These are phyloP conservation scores for Mylabris sibirica DNA, from an alignment of 2,888 invertebrate genomes.

Conservation along the genomic window DNA sequence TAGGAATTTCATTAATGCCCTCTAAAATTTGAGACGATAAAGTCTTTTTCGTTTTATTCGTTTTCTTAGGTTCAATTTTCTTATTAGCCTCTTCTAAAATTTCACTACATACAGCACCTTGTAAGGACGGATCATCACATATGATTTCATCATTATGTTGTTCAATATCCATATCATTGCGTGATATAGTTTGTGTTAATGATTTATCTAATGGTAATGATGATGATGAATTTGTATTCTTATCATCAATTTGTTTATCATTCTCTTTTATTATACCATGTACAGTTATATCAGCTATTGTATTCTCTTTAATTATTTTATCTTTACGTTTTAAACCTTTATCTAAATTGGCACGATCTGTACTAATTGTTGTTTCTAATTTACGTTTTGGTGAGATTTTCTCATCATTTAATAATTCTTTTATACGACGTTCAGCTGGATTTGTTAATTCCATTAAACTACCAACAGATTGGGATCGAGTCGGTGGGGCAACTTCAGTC, in stretches of 20 bases:
- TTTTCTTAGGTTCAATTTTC: slow-evolving; percentile 56
- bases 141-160: slow-evolving; percentile 40
- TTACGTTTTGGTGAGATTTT: slow-evolving; percentile 75
- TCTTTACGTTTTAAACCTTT: slow-evolving; percentile 68
- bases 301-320: slow-evolving; percentile 64
- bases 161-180: slow-evolving; percentile 53
- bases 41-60: slow-evolving; percentile 55
- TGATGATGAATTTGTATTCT: not conserved
- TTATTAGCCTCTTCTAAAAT: slow-evolving; percentile 59
- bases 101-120: slow-evolving; percentile 61
- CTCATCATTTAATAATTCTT: slow-evolving; percentile 73
- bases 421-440: slow-evolving; percentile 76
- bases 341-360: slow-evolving; percentile 65
- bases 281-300: slow-evolving; percentile 58
- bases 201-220: slow-evolving; percentile 52
- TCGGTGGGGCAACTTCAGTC: slow-evolving; percentile 58
- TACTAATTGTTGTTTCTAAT: slow-evolving; percentile 77
- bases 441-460: slow-evolving; percentile 75
- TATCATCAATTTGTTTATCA: slow-evolving; percentile 46
- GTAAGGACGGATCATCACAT: slow-evolving; percentile 48
- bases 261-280: slow-evolving; percentile 51
- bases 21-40: slow-evolving; percentile 50
- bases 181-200: slow-evolving; percentile 54
- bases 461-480: slow-evolving; percentile 74
- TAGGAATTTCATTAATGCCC: slow-evolving; percentile 58